phyloP scores from a whole-genome alignment of 1,140 invertebrate species.

The Zophobas atratus region DNA sequence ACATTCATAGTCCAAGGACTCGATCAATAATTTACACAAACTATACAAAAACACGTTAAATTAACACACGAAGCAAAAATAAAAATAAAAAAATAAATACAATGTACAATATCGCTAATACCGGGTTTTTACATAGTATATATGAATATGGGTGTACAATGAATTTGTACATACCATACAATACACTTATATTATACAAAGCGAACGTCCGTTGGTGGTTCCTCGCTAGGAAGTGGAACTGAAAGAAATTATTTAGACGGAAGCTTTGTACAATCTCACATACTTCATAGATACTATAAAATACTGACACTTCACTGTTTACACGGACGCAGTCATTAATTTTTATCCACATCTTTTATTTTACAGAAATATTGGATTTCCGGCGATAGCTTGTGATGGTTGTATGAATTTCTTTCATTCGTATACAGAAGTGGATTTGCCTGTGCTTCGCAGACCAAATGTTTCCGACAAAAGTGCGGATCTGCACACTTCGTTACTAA shows the following conservation, averaged over 20 bases:
- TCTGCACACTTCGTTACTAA: not conserved
- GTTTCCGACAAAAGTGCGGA: not conserved
- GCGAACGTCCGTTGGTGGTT: conserved; percentile 20
- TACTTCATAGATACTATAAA: conserved; percentile 45
- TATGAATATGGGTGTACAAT: conserved; percentile 42
- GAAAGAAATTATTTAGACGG: not conserved
- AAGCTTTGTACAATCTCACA: conserved; percentile 36
- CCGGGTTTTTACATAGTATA: conserved; percentile 30
- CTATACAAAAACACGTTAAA: conserved; percentile 61
- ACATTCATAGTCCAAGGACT: conserved; percentile 51
- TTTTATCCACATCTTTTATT: not conserved
- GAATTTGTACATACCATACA: conserved; percentile 19
- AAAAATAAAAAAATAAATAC: conserved; percentile 29
- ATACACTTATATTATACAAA: conserved; percentile 36
- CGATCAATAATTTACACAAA: conserved; percentile 55
- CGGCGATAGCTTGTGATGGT: not conserved
- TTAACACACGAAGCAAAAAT: conserved; percentile 38
- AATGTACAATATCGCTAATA: conserved; percentile 18
- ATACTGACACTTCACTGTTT: conserved; percentile 42
- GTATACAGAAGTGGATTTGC: not conserved
- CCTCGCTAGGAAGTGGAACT: not conserved
- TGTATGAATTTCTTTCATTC: not conserved
- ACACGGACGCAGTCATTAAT: not conserved
- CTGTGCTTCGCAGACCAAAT: not conserved
- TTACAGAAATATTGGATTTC: conserved; percentile 24